These are phyloP conservation scores for Sapayoa aenigma DNA, from an alignment of 2,113 vertebrate genomes.

Conservation along the genomic window DNA sequence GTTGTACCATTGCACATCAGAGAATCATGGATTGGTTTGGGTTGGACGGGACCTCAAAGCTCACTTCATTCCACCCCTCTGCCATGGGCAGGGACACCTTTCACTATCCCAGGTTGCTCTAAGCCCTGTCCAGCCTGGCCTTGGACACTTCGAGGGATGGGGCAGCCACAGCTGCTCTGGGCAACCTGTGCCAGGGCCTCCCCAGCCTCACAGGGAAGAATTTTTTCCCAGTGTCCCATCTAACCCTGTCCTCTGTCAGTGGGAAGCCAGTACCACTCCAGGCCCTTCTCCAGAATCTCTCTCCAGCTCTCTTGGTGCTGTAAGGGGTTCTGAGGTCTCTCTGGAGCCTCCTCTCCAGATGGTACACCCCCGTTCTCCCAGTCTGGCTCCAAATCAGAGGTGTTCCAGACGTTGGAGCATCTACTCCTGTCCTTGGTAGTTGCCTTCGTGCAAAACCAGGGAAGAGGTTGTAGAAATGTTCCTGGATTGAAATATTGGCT, in stretches of 20 bases:
- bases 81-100: not conserved
- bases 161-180: not conserved
- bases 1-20: fast-evolving
- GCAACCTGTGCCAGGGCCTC: not conserved
- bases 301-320: not conserved
- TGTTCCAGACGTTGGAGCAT: not conserved
- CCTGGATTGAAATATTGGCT: not conserved
- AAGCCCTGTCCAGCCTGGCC: not conserved
- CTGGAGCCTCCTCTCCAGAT: not conserved
- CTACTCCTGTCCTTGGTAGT: no score
- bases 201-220: not conserved
- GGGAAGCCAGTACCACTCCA: not conserved
- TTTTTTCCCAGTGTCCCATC: not conserved
- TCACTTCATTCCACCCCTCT: not conserved
- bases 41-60: not conserved
- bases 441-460: fast-evolving
- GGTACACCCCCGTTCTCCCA: not conserved
- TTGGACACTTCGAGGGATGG: not conserved
- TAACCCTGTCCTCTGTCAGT: not conserved
- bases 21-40: not conserved
- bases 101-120: not conserved
- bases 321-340: not conserved
- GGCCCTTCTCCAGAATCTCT: not conserved
- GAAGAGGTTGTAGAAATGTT: fast-evolving
- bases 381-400: not conserved